Conservation (phyloP, 1,140 invertebrate species). For the Drosophila prosaltans region DNA sequence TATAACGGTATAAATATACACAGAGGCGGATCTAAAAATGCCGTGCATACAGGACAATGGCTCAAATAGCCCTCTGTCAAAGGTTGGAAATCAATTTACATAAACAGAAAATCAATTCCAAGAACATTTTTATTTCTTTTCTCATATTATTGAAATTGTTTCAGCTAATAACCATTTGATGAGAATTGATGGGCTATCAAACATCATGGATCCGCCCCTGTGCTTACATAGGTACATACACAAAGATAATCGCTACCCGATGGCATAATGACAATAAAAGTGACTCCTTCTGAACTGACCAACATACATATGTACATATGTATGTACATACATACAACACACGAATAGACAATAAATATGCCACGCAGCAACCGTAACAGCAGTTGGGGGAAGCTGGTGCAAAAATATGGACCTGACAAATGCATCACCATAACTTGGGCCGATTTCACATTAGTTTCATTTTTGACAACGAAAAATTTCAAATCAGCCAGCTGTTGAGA, state of each 20-base stretch:
- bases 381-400: neutral
- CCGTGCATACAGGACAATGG: neutral
- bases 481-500: constrained; percentile 64
- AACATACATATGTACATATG: neutral
- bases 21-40: neutral
- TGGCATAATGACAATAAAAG: constrained; percentile 9
- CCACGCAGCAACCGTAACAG: neutral
- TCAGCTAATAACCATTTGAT: neutral
- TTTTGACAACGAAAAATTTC: constrained; percentile 68
- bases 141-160: too few relatives aligned
- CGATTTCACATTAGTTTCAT: constrained; percentile 20
- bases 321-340: too few relatives aligned
- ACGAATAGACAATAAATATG: neutral
- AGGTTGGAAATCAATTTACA: neutral
- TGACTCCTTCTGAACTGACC: neutral
- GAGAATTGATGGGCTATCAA: neutral
- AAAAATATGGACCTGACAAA: constrained; percentile 27
- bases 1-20: neutral
- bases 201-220: neutral
- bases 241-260: neutral
- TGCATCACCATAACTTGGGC: constrained; percentile 64
- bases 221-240: neutral
- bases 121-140: too few relatives aligned
- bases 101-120: too few relatives aligned
- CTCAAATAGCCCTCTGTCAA: neutral